These are phyloP conservation scores for Drosophila tristis DNA, from an alignment of 1,140 invertebrate genomes.

Conservation along the genomic window DNA sequence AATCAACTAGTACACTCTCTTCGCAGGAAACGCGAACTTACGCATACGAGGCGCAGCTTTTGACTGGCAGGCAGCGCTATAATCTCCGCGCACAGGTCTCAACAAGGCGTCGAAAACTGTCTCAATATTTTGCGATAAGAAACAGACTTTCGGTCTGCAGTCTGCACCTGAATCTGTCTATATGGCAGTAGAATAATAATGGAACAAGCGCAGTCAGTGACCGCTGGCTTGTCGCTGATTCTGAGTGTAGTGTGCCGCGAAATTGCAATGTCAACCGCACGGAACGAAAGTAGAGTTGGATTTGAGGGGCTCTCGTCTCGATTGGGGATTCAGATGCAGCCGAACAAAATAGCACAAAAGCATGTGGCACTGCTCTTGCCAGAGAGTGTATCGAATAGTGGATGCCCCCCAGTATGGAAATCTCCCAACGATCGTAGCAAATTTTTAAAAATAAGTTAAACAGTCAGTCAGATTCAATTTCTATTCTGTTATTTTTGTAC, in stretches of 20 bases:
- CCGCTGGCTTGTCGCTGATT: not conserved
- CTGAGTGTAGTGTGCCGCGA: constrained; percentile 3
- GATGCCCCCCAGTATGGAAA: too few species aligned
- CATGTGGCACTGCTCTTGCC: constrained; percentile 1
- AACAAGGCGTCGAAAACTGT: not conserved
- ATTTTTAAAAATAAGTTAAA: too few species aligned
- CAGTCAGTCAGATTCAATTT: too few species aligned
- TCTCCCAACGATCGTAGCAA: too few species aligned
- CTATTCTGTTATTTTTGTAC: too few species aligned
- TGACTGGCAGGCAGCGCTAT: not conserved
- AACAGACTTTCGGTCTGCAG: constrained; percentile 25
- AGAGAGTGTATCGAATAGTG: too few species aligned
- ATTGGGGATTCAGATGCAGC: not conserved
- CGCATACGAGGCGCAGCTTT: not conserved
- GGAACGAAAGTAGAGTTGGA: constrained; percentile 59
- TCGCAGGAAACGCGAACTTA: not conserved
- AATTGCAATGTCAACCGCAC: constrained; percentile 51
- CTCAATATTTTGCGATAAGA: constrained; percentile 40
- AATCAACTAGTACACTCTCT: not conserved
- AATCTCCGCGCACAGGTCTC: constrained; percentile 4
- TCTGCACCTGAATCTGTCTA: constrained; percentile 8
- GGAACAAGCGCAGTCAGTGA: constrained; percentile 27
- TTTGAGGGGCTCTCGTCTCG: constrained; percentile 29
- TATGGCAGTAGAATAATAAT: not conserved
- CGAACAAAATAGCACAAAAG: constrained; percentile 34